These are phyloP conservation scores for Bactericera cockerelli DNA, from an alignment of 1,140 invertebrate genomes.

Conservation along the genomic window DNA sequence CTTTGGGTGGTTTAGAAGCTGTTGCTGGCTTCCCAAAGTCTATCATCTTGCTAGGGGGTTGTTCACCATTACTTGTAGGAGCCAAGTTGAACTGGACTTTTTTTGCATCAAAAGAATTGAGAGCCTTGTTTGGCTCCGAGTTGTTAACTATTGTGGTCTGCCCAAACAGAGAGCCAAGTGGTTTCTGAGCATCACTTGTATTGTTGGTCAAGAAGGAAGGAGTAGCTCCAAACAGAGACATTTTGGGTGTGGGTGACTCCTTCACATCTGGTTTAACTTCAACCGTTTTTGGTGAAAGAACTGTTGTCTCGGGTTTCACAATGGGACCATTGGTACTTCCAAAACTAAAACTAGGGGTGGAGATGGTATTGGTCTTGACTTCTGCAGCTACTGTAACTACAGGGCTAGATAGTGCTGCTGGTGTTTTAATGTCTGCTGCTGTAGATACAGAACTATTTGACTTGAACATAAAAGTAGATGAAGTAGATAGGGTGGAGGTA, in stretches of 20 bases:
- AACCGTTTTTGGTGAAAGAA: no score
- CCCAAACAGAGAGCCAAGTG: not conserved
- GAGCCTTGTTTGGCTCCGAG: not conserved
- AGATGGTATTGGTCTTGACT: not conserved
- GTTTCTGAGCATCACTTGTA: not conserved
- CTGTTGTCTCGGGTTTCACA: not conserved
- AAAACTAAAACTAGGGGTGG: constrained; percentile 1
- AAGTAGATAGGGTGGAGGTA: not conserved
- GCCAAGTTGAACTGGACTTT: no score
- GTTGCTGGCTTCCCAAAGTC: not conserved
- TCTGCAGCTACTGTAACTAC: not conserved
- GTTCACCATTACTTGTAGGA: no score
- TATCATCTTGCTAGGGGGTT: no score
- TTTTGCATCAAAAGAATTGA: not conserved
- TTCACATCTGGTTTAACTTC: not conserved
- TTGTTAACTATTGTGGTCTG: not conserved
- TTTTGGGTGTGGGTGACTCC: not conserved
- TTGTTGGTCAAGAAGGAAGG: constrained; percentile 3
- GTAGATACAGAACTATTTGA: not conserved
- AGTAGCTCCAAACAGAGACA: not conserved
- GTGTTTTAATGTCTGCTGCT: not conserved
- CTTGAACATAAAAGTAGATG: no score
- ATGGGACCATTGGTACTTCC: constrained; percentile 1
- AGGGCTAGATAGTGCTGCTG: not conserved
- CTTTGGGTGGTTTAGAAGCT: not conserved